These are phyloP conservation scores for Cataglyphis altisquamis DNA, from an alignment of 2,888 invertebrate species.

Conservation along the genomic window DNA sequence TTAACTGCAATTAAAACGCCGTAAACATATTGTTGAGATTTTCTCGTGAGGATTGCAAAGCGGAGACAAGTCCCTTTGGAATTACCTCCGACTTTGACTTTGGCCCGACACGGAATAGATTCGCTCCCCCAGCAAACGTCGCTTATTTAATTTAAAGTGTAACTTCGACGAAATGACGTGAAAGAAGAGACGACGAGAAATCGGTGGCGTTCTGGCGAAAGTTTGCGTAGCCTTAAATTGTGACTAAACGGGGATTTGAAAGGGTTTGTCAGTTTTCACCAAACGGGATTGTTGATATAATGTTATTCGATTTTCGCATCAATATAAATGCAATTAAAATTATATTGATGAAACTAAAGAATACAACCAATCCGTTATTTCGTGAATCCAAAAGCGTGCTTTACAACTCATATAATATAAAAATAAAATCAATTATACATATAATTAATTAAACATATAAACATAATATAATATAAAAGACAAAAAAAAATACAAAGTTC, in stretches of 20 bases:
- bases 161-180: constrained; percentile 54
- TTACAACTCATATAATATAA: no score
- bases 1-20: not conserved
- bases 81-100: not conserved
- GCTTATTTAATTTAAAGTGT: constrained; percentile 63
- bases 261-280: constrained; percentile 59
- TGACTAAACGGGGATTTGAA: constrained; percentile 60
- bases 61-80: not conserved
- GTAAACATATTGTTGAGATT: not conserved
- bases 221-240: constrained; percentile 55
- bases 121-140: constrained; percentile 19
- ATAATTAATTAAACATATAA: constrained; percentile 4
- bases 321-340: constrained; percentile 22
- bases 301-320: not conserved
- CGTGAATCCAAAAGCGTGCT: no score
- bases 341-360: not conserved
- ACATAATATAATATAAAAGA: not conserved
- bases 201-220: constrained; percentile 19
- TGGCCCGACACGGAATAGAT: constrained; percentile 32
- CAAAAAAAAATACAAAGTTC: not conserved
- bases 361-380: not conserved
- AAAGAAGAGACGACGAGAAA: constrained; percentile 32
- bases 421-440: not conserved
- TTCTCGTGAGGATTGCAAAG: not conserved
- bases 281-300: constrained; percentile 16